Base-by-base conservation (phyloP, 1,140 invertebrate species). In the Lepeophtheirus salmonis region DNA sequence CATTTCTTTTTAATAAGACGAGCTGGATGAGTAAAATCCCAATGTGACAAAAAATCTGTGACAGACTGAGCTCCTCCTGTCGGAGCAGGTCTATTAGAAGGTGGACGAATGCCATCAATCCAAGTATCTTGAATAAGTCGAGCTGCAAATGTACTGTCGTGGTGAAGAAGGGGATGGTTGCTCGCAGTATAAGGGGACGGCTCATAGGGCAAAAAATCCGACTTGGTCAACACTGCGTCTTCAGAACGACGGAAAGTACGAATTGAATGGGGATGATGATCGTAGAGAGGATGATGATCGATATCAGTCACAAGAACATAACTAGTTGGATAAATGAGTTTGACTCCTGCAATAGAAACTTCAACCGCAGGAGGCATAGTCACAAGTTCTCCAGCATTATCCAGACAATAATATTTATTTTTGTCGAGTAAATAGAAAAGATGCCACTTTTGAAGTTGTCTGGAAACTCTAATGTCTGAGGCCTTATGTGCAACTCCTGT, bases 251-350 rank as follows among this genome's bases (percentile, higher is more conserved):
- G 30, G 30, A 10, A 41, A n/a, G 30, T 41, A 6, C n/a, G 6
- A n/a, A 10, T 6, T n/a, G 6, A n/a, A 6, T 41, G 30, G 6
- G 6, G 30, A 10, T 41, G 30, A 6, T 41, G 30, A 10, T 41
- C 30, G n/a, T 41, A 41, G n/a, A 41, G 30, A 10, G 30, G 30
- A n/a, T n/a, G n/a, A n/a, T 41, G 26, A 70, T 89, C 88, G 78
- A 86, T 78, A 69, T 92, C 88, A 64, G 87, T 89, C 63, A 89
- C 80, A 67, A 95, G 77, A 63, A 92, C 88, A 73, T 90, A 96
- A 73, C 84, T 86, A 18, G 84, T 82, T 18, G 91, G 91, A 76
- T 96, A 95, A 64, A 85, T 81, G 86, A 96, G 88, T 68, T 86
- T 82, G 59, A 88, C 83, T 60, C 88, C 88, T 69, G 80, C 79